A percentile compares a stretch with the other conserved stretches of the same genome.
phyloP scores from a whole-genome alignment of 2,888 invertebrate genomes.

The Leuctra nigra region DNA sequence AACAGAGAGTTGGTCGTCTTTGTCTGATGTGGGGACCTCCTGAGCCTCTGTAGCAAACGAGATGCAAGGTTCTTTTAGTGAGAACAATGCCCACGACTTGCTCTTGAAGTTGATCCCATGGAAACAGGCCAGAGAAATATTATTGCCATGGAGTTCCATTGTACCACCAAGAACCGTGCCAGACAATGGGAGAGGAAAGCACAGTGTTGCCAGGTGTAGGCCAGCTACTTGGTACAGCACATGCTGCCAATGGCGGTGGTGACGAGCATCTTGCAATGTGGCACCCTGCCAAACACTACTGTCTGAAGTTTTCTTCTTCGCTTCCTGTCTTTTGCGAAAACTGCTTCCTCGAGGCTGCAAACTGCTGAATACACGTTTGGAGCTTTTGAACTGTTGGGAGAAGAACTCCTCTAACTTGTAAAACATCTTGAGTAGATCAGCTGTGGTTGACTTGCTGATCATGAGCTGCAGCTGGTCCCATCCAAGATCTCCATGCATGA shows the following conservation, averaged over 20 bases:
- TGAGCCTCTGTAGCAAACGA: conserved; percentile 92
- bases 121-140: conserved; percentile 93
- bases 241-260: conserved; percentile 93
- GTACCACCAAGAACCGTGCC: conserved; percentile 83
- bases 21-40: conserved; percentile 60
- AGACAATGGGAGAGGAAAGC: conserved; percentile 56
- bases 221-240: conserved; percentile 77
- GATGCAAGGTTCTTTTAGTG: conserved; percentile 85
- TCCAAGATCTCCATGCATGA: conserved; percentile 83
- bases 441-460: conserved; percentile 95
- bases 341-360: conserved; percentile 45
- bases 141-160: conserved; percentile 71
- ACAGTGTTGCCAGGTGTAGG: conserved; percentile 66
- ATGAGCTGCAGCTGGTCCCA: conserved; percentile 97
- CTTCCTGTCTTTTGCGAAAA: conserved; percentile 10
- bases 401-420: conserved; percentile 96
- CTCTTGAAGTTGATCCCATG: conserved; percentile 95
- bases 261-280: conserved; percentile 56
- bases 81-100: conserved; percentile 94
- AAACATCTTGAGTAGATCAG: conserved; percentile 94
- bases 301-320: conserved; percentile 21
- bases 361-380: conserved; percentile 83
- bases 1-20: conserved; percentile 54
- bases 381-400: conserved; percentile 94
- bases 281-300: conserved; percentile 21